phyloP scores from a whole-genome alignment of 2,888 invertebrate genomes.

The Alsophila aescularia region DNA sequence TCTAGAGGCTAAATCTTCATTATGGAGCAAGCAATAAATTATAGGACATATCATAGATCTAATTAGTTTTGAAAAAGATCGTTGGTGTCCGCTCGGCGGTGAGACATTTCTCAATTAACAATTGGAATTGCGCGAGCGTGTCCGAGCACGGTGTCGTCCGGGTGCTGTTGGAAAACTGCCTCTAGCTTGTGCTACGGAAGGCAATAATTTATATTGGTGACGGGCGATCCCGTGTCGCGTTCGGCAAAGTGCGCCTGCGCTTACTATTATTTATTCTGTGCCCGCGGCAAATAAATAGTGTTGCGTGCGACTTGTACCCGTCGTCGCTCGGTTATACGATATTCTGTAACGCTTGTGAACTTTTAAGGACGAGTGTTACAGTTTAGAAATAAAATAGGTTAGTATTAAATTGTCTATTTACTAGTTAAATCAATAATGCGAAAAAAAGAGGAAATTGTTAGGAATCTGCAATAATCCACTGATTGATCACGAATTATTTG shows the following conservation, averaged over 20 bases:
- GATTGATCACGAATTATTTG: no score
- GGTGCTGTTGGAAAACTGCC: constrained; percentile 41
- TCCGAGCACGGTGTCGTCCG: constrained; percentile 18
- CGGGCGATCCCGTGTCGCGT: constrained; percentile 68
- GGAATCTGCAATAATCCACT: no score
- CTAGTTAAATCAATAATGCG: no score
- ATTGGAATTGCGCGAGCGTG: constrained; percentile 20
- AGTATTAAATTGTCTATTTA: no score
- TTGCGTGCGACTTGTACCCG: constrained; percentile 54
- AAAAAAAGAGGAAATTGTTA: no score
- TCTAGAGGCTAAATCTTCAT: constrained; percentile 78
- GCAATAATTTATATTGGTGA: constrained; percentile 68
- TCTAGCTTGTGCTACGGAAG: constrained; percentile 35
- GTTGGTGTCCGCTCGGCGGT: constrained; percentile 22
- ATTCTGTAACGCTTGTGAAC: constrained; percentile 50
- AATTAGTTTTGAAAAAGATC: constrained; percentile 45
- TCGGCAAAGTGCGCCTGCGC: constrained; percentile 46
- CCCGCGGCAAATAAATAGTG: constrained; percentile 67
- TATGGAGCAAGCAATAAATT: constrained; percentile 67
- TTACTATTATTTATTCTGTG: no score
- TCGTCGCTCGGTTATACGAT: constrained; percentile 61
- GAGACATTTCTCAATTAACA: constrained; percentile 37
- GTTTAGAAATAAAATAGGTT: constrained; percentile 1
- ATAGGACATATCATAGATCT: constrained; percentile 69
- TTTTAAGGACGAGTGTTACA: constrained; percentile 17